A percentile compares a stretch with the other conserved stretches of the same genome.
These are phyloP conservation scores for Choristoneura rosaceana DNA, from an alignment of 2,888 invertebrate genomes.

Conservation along the genomic window DNA sequence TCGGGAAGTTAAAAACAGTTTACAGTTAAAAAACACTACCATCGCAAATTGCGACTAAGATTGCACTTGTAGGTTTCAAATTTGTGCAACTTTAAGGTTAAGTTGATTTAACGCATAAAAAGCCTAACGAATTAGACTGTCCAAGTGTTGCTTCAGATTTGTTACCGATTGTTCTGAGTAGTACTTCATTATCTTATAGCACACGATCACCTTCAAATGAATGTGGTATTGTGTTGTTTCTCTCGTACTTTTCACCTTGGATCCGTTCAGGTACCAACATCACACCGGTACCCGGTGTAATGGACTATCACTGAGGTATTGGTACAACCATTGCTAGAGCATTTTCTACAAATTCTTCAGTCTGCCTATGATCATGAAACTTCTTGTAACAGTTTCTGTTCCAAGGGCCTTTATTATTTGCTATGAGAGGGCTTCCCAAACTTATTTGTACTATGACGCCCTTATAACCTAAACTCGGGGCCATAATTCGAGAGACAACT, in stretches of 20 bases:
- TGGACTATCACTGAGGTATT: not conserved
- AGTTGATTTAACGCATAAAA: not conserved
- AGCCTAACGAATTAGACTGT: slow-evolving; percentile 16
- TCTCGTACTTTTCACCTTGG: not conserved
- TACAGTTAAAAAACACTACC: not conserved
- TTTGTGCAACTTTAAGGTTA: slow-evolving; percentile 12
- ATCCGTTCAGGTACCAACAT: not conserved
- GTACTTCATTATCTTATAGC: slow-evolving; percentile 3
- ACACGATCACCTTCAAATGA: slow-evolving; percentile 12
- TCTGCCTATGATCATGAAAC: no score
- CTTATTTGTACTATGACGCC: no score
- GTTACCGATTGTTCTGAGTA: slow-evolving; percentile 14
- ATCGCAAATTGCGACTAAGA: not conserved
- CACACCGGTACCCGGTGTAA: not conserved
- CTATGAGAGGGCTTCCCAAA: no score
- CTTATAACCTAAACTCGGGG: no score
- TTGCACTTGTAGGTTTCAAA: not conserved
- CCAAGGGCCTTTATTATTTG: no score
- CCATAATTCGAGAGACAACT: no score
- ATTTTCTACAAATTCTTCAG: no score
- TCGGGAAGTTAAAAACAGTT: not conserved
- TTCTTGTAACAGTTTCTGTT: no score
- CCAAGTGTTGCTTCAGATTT: slow-evolving; percentile 13
- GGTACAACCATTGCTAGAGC: not conserved
- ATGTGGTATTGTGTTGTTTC: slow-evolving; percentile 20